Base-by-base conservation (phyloP, 2,888 invertebrate genomes). In the Tenthredo notha region DNA sequence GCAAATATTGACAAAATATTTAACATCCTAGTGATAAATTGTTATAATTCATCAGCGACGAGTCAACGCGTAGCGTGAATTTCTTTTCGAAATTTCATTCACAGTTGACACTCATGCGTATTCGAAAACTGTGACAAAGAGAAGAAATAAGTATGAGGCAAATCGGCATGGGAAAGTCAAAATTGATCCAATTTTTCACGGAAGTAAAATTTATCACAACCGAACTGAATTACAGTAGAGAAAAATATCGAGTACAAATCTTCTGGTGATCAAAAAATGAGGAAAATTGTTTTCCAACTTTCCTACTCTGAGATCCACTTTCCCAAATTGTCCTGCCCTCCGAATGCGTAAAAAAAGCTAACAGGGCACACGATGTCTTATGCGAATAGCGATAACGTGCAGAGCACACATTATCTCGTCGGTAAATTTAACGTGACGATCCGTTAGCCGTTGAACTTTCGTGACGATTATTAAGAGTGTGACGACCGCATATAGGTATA, bases 381-480 rank as follows among this genome's bases (percentile, higher is more conserved):
- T 50, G 21, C 7, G 21, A 40, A 80, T 15, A 18, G 40, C 72
- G 21, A 43, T 74, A 9, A 21, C 40, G 72, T 74, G 37, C n/a
- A 37, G 25, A 77, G 54, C 77, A 54, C 33, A 77, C 29, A 54
- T 33, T 61, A 43, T 75, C 25, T 21, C 15, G 21, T 37, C 15
- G 75, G 18, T 75, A 18, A 47, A 43, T 25, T 47, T 75, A 75
- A 47, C 47, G 29, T 25, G 15, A 43, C 47, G 75, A 75, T 75
- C 21, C 47, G 47, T 21, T 25, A 75, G 47, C 75, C 75, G 47
- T 43, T 75, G 47, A 75, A 43, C 75, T n/a, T 47, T 21, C 21
- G 80, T 80, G 80, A 21, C 80, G 25, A 80, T 80, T 61, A 40
- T 3, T 80, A 40, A 80, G 58, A 61, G 80, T 61, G 40, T 40